Base-by-base conservation (phyloP, 2,797 vertebrate genomes). In the Carcharodon carcharias region DNA sequence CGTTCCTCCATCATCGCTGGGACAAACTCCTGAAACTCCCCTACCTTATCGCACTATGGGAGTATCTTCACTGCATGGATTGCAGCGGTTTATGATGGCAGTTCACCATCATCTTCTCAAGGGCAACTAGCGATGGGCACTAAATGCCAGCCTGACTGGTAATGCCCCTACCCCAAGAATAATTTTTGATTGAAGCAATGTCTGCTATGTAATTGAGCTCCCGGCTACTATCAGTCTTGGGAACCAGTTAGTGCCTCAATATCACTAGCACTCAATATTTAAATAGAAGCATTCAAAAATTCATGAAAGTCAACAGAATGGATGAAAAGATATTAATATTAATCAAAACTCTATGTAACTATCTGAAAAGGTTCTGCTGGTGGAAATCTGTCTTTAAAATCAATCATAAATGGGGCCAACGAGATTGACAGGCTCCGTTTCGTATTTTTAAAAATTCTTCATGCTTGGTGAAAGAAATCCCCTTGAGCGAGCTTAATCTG, bases 391-490 rank as follows among this genome's bases (percentile, higher is more conserved):
- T 95, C 40, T 95, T 45, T 31, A 50, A 67, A 95, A 45, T 56
- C 61, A 26, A 31, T 50, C 23, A 4, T 40, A 67, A 1, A 45
- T 71, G 0, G 40, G 63, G 23, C 45, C 65, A 69, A 40, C 21
- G 50, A 50, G 65, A 45, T 95, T 5, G 40, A 95, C 4, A 12
- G 93, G 65, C 45, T 95, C 40, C 23, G 21, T 50, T 91, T 45
- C 45, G 21, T 50, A 45, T 50, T 94, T 50, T 69, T 94, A 23
- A 69, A 85, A 50, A 71, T 71, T 69, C 93, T 71, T 71, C 93
- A 95, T 31, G n/a, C n/a, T 50, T 28, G 45, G 40, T 95, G 93
- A 54, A 67, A 95, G 93, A 95, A 71, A 45, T 95, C 45, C 65
- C 65, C 65, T 11, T 5, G 63, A 95, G 40, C 11, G 40, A 28